Evolutionary conservation across 2,113 vertebrate species (phyloP).

Genomic region (Ctenomys sociabilis): DNA sequence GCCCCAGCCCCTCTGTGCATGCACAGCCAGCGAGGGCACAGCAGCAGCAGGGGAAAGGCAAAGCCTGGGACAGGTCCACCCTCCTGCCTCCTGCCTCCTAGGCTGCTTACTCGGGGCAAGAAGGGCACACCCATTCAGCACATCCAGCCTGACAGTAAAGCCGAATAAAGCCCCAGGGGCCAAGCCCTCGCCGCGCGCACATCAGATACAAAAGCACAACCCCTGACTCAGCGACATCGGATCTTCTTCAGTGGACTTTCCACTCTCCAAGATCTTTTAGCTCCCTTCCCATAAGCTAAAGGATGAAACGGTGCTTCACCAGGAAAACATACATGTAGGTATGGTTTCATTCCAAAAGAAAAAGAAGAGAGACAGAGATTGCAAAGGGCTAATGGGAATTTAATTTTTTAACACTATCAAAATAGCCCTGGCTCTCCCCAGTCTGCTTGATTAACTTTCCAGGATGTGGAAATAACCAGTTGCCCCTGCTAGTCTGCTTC

Average conservation of each 20-base stretch:
- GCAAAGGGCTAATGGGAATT: background rate
- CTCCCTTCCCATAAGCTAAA: background rate
- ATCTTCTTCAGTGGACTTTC: background rate
- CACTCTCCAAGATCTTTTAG: background rate
- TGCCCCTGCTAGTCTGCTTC: background rate
- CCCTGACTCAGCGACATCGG: rapidly evolving
- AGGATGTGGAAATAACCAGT: background rate
- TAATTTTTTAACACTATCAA: background rate
- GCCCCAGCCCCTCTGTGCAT: rapidly evolving
- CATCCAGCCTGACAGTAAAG: rapidly evolving
- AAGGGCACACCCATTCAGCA: rapidly evolving
- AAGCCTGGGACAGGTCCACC: rapidly evolving
- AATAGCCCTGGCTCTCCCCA: background rate
- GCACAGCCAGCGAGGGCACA: rapidly evolving
- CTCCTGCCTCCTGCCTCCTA: rapidly evolving
- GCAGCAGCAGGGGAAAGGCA: no score
- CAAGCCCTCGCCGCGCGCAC: rapidly evolving
- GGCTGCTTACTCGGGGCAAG: background rate
- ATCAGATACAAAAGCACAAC: rapidly evolving
- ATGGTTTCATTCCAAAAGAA: background rate
- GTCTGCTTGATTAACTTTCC: background rate
- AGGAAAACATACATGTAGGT: background rate
- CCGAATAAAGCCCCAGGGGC: background rate
- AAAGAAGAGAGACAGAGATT: background rate
- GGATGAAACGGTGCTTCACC: background rate